A percentile compares a stretch with the other conserved stretches of the same genome.
These are phyloP conservation scores for Alca torda DNA, from an alignment of 2,797 vertebrate genomes.

Conservation along the genomic window DNA sequence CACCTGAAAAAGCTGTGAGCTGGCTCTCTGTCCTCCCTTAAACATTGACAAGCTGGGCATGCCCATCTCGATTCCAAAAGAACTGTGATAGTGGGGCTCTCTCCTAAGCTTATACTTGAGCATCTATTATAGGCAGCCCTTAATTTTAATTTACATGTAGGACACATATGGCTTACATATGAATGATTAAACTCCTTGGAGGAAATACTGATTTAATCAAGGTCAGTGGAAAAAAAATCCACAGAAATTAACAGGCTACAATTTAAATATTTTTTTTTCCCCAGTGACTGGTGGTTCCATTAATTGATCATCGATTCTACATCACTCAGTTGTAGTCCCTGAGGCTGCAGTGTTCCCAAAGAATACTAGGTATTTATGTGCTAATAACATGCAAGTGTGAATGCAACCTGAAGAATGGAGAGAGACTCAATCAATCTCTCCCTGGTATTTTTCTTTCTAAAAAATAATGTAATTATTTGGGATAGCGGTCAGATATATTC, in stretches of 20 bases:
- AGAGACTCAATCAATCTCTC: not conserved
- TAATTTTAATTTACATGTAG: not conserved
- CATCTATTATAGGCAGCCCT: not conserved
- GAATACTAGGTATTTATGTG: not conserved
- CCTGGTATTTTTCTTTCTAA: not conserved
- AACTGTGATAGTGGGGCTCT: not conserved
- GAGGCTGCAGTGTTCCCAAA: not conserved
- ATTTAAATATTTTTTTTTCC: not conserved
- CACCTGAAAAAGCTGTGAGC: not conserved
- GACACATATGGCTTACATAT: not conserved
- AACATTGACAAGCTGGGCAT: not conserved
- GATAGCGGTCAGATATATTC: not conserved
- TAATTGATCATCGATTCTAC: not conserved
- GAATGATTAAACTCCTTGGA: not conserved
- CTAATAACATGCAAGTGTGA: not conserved
- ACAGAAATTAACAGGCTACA: not conserved
- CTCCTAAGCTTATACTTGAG: not conserved
- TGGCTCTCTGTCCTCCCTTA: not conserved
- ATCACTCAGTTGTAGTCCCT: not conserved
- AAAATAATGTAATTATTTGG: not conserved
- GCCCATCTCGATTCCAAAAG: rapidly evolving
- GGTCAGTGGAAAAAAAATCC: not conserved
- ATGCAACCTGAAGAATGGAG: not conserved
- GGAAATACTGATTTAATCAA: not conserved
- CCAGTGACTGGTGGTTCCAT: not conserved